A percentile compares a stretch with the other conserved stretches of the same genome.
These are phyloP conservation scores for Mythimna loreyi DNA, from an alignment of 2,888 invertebrate species.

Conservation along the genomic window DNA sequence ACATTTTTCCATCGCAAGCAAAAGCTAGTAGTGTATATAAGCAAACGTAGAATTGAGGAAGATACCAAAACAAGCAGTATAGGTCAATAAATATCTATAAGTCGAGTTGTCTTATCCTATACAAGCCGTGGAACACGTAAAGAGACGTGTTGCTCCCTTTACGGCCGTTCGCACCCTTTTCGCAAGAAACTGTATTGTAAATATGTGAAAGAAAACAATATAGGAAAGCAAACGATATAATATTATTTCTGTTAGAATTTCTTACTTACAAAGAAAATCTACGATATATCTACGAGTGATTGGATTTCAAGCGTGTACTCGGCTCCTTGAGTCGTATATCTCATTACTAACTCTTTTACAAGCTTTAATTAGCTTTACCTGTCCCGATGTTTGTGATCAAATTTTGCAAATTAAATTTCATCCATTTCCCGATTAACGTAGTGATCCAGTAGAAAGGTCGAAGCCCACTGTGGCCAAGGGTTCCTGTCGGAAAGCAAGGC, in stretches of 20 bases:
- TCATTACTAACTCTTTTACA: no score
- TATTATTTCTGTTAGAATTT: neutral
- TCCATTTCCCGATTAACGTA: no score
- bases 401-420: no score
- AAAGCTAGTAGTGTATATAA: no score
- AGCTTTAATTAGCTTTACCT: no score
- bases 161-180: conserved; percentile 21
- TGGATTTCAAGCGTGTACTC: neutral
- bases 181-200: conserved; percentile 1
- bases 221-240: neutral
- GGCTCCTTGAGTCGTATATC: no score
- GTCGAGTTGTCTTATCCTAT: conserved; percentile 2
- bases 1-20: no score
- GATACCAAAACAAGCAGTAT: neutral
- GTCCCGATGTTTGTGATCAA: no score
- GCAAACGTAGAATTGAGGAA: neutral
- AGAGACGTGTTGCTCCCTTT: conserved; percentile 33
- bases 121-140: conserved; percentile 15
- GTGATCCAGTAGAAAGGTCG: no score
- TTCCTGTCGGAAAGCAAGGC: no score
- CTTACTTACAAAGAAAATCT: neutral
- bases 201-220: conserved; percentile 23
- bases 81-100: conserved; percentile 19
- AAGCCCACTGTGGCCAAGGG: no score
- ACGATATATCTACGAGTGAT: neutral